Percentiles rank a stretch among this genome's conserved stretches.
phyloP scores from a whole-genome alignment of 2,113 vertebrate species.

The Mionectes macconnelli region DNA sequence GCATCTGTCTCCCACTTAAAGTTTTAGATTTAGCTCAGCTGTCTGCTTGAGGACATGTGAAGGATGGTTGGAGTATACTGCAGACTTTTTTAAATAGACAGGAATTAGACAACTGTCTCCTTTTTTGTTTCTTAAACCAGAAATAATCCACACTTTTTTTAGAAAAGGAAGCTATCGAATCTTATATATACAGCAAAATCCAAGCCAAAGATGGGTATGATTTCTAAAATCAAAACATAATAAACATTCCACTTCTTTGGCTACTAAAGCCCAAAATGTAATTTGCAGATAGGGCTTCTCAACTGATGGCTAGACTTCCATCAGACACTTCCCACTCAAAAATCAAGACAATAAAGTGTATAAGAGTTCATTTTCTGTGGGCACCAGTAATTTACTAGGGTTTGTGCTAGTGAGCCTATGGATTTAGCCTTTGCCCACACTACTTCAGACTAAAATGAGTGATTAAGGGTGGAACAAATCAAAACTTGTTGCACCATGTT shows the following conservation, averaged over 20 bases:
- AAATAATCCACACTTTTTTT: not conserved
- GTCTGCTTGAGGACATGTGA: not conserved
- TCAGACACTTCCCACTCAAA: not conserved
- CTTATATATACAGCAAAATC: not conserved
- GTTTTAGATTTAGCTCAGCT: conserved; percentile 7
- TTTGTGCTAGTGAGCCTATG: not conserved
- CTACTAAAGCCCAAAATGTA: not conserved
- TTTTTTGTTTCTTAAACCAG: not conserved
- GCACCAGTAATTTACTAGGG: not conserved
- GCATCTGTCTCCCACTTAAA: not conserved
- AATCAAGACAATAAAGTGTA: not conserved
- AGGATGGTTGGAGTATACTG: not conserved
- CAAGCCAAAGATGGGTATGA: not conserved
- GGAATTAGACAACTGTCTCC: not conserved
- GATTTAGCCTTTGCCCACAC: not conserved
- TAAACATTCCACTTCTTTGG: not conserved
- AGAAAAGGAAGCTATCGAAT: not conserved
- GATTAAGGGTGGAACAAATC: not conserved
- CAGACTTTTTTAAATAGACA: not conserved
- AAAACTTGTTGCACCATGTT: not conserved
- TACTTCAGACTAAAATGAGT: not conserved
- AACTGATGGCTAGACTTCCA: not conserved
- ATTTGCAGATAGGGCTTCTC: not conserved
- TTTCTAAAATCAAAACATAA: not conserved
- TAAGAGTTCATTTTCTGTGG: not conserved